Percentiles rank a stretch among this genome's conserved stretches.
Conservation (phyloP, 2,888 invertebrate species). For the Plagodis pulveraria region DNA sequence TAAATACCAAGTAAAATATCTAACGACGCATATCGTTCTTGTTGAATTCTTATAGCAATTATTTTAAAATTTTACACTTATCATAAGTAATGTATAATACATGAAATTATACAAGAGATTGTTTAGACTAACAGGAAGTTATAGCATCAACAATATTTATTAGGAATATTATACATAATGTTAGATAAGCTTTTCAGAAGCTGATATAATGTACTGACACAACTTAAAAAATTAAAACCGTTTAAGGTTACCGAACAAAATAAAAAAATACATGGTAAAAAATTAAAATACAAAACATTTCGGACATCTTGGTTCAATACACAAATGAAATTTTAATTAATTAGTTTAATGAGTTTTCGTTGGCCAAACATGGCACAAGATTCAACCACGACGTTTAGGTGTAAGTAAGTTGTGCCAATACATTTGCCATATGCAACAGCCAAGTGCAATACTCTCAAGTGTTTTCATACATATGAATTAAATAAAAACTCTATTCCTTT, state of each 20-base stretch:
- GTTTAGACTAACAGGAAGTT: slow-evolving; percentile 44
- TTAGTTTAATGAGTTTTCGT: no score
- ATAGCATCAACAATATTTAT: slow-evolving; percentile 40
- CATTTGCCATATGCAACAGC: slow-evolving; percentile 6
- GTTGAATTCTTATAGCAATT: slow-evolving; percentile 17
- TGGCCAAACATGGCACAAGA: no score
- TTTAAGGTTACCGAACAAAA: no score
- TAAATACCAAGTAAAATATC: slow-evolving; percentile 37
- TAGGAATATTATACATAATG: slow-evolving; percentile 32
- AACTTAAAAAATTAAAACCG: slow-evolving; percentile 1
- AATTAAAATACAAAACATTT: no score
- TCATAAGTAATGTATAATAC: slow-evolving; percentile 20
- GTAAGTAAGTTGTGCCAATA: slow-evolving; percentile 15
- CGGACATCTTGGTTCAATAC: no score
- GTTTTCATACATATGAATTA: no score
- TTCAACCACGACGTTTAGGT: no score
- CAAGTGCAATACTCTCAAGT: slow-evolving; percentile 16
- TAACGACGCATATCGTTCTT: slow-evolving; percentile 24
- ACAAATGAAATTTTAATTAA: no score
- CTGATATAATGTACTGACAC: slow-evolving; percentile 20
- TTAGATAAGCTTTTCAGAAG: slow-evolving; percentile 22
- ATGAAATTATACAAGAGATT: slow-evolving; percentile 28
- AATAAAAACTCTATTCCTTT: background rate
- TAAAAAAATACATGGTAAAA: no score
- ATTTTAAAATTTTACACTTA: slow-evolving; percentile 24